These are phyloP conservation scores for Megalonaias nervosa DNA, from an alignment of 1,140 invertebrate species.

Conservation along the genomic window DNA sequence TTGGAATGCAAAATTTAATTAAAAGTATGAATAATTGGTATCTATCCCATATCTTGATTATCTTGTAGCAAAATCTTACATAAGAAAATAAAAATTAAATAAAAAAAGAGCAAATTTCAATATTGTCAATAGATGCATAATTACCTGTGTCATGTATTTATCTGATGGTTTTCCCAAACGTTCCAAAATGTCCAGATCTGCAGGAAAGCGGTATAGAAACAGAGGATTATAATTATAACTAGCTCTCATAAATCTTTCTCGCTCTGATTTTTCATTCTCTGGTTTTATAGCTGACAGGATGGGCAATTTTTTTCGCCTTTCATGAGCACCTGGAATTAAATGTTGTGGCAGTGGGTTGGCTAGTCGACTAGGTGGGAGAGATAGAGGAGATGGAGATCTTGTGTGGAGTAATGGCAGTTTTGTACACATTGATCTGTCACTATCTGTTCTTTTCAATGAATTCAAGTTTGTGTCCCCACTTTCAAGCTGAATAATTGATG, in stretches of 20 bases:
- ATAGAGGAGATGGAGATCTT: conserved; percentile 18
- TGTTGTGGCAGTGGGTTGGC: conserved; percentile 24
- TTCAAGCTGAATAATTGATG: conserved; percentile 19
- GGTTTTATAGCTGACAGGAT: conserved; percentile 56
- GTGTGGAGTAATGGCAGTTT: conserved; percentile 23
- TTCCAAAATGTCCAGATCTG: conserved; percentile 45
- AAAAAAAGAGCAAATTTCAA: no score
- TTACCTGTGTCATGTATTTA: conserved; percentile 50
- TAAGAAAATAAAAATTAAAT: no score
- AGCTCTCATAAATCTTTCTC: conserved; percentile 54
- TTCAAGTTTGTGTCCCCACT: conserved; percentile 8
- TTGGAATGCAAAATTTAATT: no score
- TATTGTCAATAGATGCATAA: not conserved
- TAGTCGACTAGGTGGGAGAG: conserved; percentile 15
- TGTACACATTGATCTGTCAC: not conserved
- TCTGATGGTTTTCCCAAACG: conserved; percentile 51
- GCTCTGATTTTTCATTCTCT: conserved; percentile 54
- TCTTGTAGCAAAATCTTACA: no score
- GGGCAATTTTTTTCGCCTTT: conserved; percentile 47
- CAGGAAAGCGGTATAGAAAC: conserved; percentile 50
- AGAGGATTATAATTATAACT: conserved; percentile 57
- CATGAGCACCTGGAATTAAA: conserved; percentile 29
- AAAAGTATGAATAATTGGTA: no score
- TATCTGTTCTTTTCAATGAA: not conserved
- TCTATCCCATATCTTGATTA: no score